phyloP scores from a whole-genome alignment of 2,888 invertebrate species.

The Amphimallon solstitiale region DNA sequence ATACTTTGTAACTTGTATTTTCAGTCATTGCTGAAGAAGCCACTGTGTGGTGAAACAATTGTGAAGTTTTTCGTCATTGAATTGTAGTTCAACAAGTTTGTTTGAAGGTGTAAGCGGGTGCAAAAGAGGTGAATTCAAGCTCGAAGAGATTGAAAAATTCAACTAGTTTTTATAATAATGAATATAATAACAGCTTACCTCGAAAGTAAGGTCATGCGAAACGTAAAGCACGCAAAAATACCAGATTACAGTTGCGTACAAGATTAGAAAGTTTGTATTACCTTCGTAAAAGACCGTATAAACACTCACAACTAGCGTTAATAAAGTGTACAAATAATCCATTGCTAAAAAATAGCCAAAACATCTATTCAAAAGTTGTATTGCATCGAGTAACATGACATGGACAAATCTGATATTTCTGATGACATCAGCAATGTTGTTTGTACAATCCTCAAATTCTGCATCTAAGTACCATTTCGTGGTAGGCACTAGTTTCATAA shows the following conservation, averaged over 20 bases:
- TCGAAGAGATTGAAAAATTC: no score
- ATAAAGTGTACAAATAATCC: slow-evolving; percentile 5
- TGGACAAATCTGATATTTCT: slow-evolving; percentile 22
- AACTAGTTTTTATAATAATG: no score
- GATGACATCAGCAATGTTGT: not conserved
- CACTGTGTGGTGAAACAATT: no score
- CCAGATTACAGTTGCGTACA: slow-evolving; percentile 15
- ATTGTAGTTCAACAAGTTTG: no score
- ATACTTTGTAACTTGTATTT: no score
- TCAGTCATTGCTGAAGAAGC: no score
- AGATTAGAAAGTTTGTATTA: not conserved
- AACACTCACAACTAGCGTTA: slow-evolving; percentile 20
- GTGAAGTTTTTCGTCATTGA: no score
- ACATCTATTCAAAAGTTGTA: slow-evolving; percentile 19
- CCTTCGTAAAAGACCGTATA: slow-evolving; percentile 14
- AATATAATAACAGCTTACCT: slow-evolving; percentile 17
- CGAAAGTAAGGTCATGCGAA: slow-evolving; percentile 15
- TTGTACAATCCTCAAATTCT: not conserved
- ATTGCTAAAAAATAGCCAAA: slow-evolving; percentile 21
- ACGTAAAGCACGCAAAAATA: slow-evolving; percentile 19
- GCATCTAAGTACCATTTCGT: not conserved
- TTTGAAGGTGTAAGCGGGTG: no score
- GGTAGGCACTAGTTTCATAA: slow-evolving; percentile 1
- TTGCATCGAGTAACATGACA: slow-evolving; percentile 15
- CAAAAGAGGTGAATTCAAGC: no score